phyloP scores from a whole-genome alignment of 2,797 vertebrate genomes.

The Anabacerthia variegaticeps region DNA sequence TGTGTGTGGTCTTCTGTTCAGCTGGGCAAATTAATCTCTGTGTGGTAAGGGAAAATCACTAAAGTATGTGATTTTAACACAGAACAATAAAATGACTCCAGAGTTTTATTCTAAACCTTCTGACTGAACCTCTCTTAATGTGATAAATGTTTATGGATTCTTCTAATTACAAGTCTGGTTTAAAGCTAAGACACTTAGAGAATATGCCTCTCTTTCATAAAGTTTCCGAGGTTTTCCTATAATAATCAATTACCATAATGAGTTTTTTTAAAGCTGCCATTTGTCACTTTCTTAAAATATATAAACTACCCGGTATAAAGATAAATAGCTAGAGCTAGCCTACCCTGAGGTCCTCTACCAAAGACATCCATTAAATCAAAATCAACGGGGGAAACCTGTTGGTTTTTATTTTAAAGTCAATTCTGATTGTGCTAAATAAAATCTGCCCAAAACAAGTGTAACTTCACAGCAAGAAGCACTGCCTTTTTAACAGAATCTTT shows the following conservation, averaged over 20 bases:
- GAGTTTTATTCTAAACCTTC: conserved; percentile 68
- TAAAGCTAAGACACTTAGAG: conserved; percentile 74
- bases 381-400: conserved; percentile 69
- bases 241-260: conserved; percentile 84
- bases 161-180: conserved; percentile 79
- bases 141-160: conserved; percentile 80
- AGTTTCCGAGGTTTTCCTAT: conserved; percentile 75
- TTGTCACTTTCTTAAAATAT: conserved; percentile 82
- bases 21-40: conserved; percentile 59
- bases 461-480: neutral
- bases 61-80: conserved; percentile 58
- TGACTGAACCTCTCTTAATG: conserved; percentile 59
- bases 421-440: conserved; percentile 33
- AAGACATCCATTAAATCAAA: conserved; percentile 76
- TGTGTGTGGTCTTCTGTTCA: conserved; percentile 47
- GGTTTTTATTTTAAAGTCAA: conserved; percentile 74
- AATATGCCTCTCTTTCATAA: conserved; percentile 72
- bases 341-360: conserved; percentile 66
- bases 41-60: conserved; percentile 42
- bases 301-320: conserved; percentile 79
- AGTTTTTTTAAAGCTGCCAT: conserved; percentile 80
- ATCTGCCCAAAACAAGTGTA: conserved; percentile 1
- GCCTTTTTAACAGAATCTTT: neutral
- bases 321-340: conserved; percentile 70
- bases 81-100: conserved; percentile 62